phyloP scores from a whole-genome alignment of 2,797 vertebrate species.

The Myotis myotis region DNA sequence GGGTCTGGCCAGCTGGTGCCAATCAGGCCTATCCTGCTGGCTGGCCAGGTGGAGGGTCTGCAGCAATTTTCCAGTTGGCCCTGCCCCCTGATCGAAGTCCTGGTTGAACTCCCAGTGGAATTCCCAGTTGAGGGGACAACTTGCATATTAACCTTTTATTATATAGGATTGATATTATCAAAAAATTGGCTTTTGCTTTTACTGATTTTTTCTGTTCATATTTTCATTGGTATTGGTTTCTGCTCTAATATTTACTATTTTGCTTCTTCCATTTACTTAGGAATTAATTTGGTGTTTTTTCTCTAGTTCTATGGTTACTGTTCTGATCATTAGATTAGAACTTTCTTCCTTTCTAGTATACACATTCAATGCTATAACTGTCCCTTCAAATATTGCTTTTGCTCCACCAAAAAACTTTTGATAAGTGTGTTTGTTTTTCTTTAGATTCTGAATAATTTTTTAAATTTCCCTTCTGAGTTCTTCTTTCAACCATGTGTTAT shows the following conservation, averaged over 20 bases:
- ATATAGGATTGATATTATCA: not conserved
- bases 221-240: not conserved
- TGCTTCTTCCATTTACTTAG: not conserved
- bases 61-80: no score
- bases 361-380: not conserved
- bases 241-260: not conserved
- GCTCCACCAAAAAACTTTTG: not conserved
- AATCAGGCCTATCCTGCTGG: no score
- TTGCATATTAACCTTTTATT: no score
- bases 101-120: no score
- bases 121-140: no score
- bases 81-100: no score
- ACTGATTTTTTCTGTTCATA: not conserved
- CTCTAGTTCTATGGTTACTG: not conserved
- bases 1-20: no score
- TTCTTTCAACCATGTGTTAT: not conserved
- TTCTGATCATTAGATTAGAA: not conserved
- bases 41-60: no score
- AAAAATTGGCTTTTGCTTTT: not conserved
- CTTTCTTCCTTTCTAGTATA: not conserved
- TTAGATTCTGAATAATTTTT: not conserved
- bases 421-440: not conserved
- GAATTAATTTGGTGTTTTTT: not conserved
- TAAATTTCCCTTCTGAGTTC: not conserved
- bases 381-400: not conserved